These are phyloP conservation scores for Aphrophora alni DNA, from an alignment of 2,888 invertebrate species.

Conservation along the genomic window DNA sequence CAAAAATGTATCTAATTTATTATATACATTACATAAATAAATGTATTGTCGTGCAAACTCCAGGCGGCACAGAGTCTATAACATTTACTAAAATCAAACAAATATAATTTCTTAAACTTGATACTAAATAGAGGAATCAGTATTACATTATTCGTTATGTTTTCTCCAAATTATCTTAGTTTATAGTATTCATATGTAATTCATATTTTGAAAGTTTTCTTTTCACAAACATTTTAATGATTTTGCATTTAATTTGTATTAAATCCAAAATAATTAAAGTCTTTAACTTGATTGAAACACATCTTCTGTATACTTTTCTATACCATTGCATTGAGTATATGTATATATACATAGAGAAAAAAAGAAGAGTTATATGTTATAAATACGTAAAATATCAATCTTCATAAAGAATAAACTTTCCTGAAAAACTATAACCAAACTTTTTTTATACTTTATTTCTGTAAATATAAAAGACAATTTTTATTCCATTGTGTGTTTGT, in stretches of 20 bases:
- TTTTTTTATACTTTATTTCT: slow-evolving; percentile 50
- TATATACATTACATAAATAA: too few relatives aligned
- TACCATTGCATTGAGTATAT: slow-evolving; percentile 40
- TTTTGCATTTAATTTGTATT: not conserved
- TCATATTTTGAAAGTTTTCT: not conserved
- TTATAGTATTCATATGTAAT: not conserved
- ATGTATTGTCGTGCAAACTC: too few relatives aligned
- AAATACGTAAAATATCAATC: slow-evolving; percentile 31
- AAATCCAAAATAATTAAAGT: not conserved
- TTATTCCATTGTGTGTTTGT: slow-evolving; percentile 23
- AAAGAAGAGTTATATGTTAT: slow-evolving; percentile 36
- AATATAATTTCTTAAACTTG: too few relatives aligned
- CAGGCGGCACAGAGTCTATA: too few relatives aligned
- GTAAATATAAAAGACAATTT: slow-evolving; percentile 48
- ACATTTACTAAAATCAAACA: too few relatives aligned
- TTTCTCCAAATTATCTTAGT: not conserved
- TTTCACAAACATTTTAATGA: not conserved
- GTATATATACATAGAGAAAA: slow-evolving; percentile 38
- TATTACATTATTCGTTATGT: too few relatives aligned
- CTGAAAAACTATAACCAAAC: slow-evolving; percentile 39
- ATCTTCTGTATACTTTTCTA: slow-evolving; percentile 40
- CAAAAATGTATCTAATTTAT: too few relatives aligned
- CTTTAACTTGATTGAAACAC: not conserved
- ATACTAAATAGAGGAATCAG: too few relatives aligned
- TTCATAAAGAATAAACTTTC: slow-evolving; percentile 34